These are phyloP conservation scores for Drosophila falleni DNA, from an alignment of 2,888 invertebrate species.

Conservation along the genomic window DNA sequence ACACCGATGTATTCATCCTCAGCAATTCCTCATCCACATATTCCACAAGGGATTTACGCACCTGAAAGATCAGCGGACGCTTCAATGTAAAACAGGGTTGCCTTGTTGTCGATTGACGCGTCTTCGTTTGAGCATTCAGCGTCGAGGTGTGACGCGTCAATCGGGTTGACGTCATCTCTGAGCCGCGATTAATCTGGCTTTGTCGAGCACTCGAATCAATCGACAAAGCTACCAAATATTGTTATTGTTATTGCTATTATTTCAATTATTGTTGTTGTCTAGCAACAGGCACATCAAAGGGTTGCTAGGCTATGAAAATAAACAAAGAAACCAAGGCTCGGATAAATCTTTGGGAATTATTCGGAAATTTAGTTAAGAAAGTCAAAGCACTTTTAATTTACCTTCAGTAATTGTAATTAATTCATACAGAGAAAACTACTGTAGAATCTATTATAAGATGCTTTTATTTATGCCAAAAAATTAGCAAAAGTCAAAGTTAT, in stretches of 20 bases:
- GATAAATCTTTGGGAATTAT: neutral
- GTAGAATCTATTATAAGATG: neutral
- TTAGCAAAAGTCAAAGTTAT: too few relatives aligned
- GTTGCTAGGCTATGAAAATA: conserved; percentile 43
- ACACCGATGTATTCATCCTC: conserved; percentile 65
- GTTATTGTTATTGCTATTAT: conserved; percentile 4
- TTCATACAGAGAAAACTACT: neutral
- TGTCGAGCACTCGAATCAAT: neutral
- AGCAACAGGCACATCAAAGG: conserved; percentile 25
- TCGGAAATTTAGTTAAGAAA: neutral
- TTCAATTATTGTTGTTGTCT: conserved; percentile 22
- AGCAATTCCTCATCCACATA: conserved; percentile 70
- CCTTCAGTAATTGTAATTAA: neutral
- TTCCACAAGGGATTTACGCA: conserved; percentile 76
- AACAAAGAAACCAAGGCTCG: neutral
- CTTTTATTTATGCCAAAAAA: too few relatives aligned
- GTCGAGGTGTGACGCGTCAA: neutral
- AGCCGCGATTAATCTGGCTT: neutral
- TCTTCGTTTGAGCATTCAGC: neutral
- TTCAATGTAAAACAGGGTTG: conserved; percentile 48
- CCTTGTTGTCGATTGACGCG: neutral
- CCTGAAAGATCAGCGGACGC: conserved; percentile 52
- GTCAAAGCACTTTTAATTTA: neutral
- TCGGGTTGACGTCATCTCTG: conserved; percentile 9
- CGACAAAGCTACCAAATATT: conserved; percentile 11